Evolutionary conservation across 2,888 invertebrate species (phyloP), one percentile per base, ranked within the genome.

Genomic region (Orchesellides sinensis): DNA sequence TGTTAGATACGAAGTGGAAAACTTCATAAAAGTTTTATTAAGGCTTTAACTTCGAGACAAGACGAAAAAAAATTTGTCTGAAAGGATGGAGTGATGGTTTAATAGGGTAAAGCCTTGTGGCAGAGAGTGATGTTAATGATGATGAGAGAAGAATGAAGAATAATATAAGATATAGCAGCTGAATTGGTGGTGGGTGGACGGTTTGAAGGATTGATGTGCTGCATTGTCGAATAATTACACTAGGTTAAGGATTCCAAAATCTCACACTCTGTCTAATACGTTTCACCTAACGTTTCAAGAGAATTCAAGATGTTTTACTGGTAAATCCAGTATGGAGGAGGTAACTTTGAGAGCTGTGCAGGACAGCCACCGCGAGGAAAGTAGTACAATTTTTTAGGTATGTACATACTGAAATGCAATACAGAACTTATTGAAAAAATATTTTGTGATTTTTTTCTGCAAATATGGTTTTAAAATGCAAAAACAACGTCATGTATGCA

Each of bases 11-110:
- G 25, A 47, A 47, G 23, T 35, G n/a, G n/a, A 17, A 35, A 69
- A 5, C 35, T 78, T 61, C 78, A 78, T 78, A 69, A 78, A 78
- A 78, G 61, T 69, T 78, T 69, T 78, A 69, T 69, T 78, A 69
- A 23, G 69, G 78, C 61, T 69, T 59, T 78, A 66, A 68, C 66
- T 77, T 59, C 21, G 61, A 61, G 47, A 45, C 14, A 69, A 63
- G 47, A 32, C n/a, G n/a, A 6, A 5, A 14, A 49, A 52, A 66
- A 40, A 40, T 25, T 5, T 45, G 63, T 8, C 29, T 4, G 63
- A 10, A 63, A 63, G 63, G 40, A 59, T 77, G 27, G 68, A 78
- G 69, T 78, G 78, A 78, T 78, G 69, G 78, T 69, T 69, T 69
- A 61, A 78, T 69, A 35, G 14, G 68, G 69, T 6, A 29, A 40